These are phyloP conservation scores for Leptarthrus brevirostris DNA, from an alignment of 2,888 invertebrate species.

Conservation along the genomic window DNA sequence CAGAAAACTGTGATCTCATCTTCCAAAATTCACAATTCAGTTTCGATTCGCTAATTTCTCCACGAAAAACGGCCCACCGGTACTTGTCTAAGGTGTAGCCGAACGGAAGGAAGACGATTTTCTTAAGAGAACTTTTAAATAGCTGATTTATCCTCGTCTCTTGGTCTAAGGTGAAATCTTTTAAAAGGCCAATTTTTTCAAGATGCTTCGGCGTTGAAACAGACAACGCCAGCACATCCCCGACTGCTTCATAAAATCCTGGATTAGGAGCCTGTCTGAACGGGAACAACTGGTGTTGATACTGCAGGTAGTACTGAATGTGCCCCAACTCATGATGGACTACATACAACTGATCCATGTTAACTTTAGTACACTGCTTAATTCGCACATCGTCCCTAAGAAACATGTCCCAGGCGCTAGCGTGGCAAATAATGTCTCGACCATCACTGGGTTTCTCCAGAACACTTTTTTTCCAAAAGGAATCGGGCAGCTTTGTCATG, in stretches of 20 bases:
- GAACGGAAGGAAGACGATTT: constrained; percentile 78
- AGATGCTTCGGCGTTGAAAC: constrained; percentile 79
- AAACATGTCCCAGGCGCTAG: constrained; percentile 91
- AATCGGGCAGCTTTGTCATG: constrained; percentile 79
- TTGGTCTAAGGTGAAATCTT: constrained; percentile 73
- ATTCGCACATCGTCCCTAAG: constrained; percentile 82
- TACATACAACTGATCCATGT: constrained; percentile 70
- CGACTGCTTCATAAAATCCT: constrained; percentile 82
- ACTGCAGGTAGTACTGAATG: constrained; percentile 77
- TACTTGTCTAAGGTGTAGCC: constrained; percentile 77
- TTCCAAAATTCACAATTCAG: constrained; percentile 78
- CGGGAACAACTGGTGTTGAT: constrained; percentile 70
- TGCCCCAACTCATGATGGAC: constrained; percentile 80
- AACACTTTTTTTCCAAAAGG: constrained; percentile 88
- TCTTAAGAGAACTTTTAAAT: constrained; percentile 70
- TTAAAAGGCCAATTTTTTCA: constrained; percentile 74
- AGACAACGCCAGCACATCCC: constrained; percentile 77
- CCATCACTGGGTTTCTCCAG: constrained; percentile 80
- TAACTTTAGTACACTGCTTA: constrained; percentile 74
- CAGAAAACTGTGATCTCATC: constrained; percentile 73
- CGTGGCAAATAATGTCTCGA: constrained; percentile 83
- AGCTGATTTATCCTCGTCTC: constrained; percentile 75
- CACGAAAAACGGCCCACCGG: constrained; percentile 77
- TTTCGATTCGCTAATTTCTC: constrained; percentile 70
- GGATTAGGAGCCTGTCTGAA: constrained; percentile 73